Evolutionary conservation across 2,888 invertebrate genomes (phyloP).

Genomic region (Agrypnus murinus): DNA sequence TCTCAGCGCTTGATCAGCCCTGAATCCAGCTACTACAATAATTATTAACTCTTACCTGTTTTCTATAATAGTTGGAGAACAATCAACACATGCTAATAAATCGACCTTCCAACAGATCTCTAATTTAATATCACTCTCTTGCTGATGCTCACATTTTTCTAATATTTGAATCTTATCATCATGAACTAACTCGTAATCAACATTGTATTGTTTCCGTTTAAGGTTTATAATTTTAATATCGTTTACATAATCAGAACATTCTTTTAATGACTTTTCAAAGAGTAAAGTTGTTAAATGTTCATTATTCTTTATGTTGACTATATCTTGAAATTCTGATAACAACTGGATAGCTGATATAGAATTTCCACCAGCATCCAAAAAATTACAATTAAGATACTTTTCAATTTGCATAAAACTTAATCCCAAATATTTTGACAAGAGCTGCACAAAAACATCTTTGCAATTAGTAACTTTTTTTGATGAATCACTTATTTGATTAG

Average conservation of each 20-base stretch:
- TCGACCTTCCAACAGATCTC: conserved; percentile 74
- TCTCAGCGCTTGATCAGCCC: no score
- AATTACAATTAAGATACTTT: conserved; percentile 68
- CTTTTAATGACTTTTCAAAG: conserved; percentile 71
- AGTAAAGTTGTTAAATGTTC: conserved; percentile 74
- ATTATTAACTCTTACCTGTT: conserved; percentile 73
- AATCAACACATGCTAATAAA: conserved; percentile 88
- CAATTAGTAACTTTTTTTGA: conserved; percentile 51
- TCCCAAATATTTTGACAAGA: conserved; percentile 63
- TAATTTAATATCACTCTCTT: conserved; percentile 46
- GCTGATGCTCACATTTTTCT: background rate
- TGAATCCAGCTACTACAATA: no score
- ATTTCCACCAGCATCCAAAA: conserved; percentile 80
- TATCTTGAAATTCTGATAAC: conserved; percentile 74
- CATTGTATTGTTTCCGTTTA: background rate
- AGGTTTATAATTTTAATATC: conserved; percentile 57
- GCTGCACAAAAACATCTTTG: conserved; percentile 58
- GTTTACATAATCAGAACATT: conserved; percentile 64
- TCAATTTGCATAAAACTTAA: conserved; percentile 63
- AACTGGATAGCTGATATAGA: conserved; percentile 81
- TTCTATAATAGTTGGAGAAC: conserved; percentile 78
- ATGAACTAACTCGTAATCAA: background rate
- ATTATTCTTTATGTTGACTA: conserved; percentile 70
- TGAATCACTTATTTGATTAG: conserved; percentile 52
- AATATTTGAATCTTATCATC: background rate